Conservation (phyloP, 1,140 invertebrate genomes). For the Papilio glaucus region DNA sequence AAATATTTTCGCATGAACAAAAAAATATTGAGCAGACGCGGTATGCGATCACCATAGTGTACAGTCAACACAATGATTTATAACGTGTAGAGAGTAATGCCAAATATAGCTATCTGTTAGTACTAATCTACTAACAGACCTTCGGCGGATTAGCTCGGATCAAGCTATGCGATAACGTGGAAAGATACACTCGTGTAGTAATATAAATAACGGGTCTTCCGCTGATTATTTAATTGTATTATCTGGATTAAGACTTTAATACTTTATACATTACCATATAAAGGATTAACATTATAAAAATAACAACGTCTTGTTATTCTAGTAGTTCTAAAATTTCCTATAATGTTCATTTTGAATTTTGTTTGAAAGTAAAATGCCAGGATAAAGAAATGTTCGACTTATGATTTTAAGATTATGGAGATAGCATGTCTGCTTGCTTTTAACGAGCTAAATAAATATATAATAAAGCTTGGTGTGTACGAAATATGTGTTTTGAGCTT, state of each 20-base stretch:
- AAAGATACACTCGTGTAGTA: slow-evolving; percentile 1
- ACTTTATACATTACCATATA: background rate
- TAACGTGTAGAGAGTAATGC: slow-evolving; percentile 39
- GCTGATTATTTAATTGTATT: slow-evolving; percentile 19
- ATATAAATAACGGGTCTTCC: background rate
- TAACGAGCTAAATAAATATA: no score
- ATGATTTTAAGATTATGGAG: no score
- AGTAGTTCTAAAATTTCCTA: no score
- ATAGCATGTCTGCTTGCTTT: no score
- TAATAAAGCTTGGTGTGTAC: no score
- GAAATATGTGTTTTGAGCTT: no score
- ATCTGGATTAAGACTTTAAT: background rate
- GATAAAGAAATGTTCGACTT: no score
- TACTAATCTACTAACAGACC: slow-evolving; percentile 28
- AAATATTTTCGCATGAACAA: background rate
- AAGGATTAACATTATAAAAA: no score
- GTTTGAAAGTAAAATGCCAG: no score
- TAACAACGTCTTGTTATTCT: no score
- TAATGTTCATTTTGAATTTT: no score
- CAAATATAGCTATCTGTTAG: slow-evolving; percentile 44
- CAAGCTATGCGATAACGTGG: slow-evolving; percentile 14
- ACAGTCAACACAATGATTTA: slow-evolving; percentile 37
- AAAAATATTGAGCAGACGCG: background rate
- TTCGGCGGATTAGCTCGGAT: slow-evolving; percentile 21
- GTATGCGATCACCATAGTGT: slow-evolving; percentile 17